Evolutionary conservation across 2,797 vertebrate genomes (phyloP).

Genomic region (Sarcophilus harrisii): DNA sequence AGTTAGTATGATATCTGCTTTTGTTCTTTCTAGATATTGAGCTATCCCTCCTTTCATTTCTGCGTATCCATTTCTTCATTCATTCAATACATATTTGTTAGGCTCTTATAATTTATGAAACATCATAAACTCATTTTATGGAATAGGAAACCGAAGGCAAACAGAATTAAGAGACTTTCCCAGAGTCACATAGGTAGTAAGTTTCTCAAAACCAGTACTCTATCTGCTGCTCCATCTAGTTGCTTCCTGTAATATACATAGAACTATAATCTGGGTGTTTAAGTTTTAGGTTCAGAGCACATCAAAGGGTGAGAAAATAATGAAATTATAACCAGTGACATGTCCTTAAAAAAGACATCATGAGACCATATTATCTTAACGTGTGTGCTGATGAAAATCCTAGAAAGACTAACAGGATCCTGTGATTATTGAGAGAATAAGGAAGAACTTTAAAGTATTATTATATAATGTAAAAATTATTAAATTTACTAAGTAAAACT

Average conservation of each 20-base stretch:
- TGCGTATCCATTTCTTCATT: not conserved
- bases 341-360: not conserved
- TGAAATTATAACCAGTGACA: not conserved
- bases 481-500: not conserved
- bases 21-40: not conserved
- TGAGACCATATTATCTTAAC: not conserved
- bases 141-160: not conserved
- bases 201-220: not conserved
- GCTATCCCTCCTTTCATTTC: not conserved
- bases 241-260: not conserved
- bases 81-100: not conserved
- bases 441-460: not conserved
- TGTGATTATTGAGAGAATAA: not conserved
- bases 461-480: not conserved
- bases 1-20: not conserved
- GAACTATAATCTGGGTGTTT: not conserved
- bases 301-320: not conserved
- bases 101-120: not conserved
- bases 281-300: not conserved
- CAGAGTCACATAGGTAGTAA: not conserved
- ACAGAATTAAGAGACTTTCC: not conserved
- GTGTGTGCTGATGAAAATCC: not conserved
- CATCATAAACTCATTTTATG: no score
- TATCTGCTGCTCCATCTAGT: no score
- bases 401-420: not conserved